Conservation (phyloP, 2,797 vertebrate genomes). For the Neolamprologus multifasciatus region DNA sequence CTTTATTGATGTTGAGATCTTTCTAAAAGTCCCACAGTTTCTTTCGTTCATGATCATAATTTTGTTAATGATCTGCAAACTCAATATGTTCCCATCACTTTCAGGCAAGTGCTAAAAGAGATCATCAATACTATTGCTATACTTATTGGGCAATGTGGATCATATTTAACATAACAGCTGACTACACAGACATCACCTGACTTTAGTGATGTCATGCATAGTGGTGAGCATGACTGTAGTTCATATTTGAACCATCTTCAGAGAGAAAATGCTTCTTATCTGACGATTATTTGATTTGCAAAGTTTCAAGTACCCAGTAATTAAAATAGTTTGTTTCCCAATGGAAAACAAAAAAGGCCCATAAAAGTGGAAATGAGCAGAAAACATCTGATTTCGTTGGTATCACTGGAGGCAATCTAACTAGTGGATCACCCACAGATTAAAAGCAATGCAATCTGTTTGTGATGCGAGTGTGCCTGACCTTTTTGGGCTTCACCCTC, state of each 20-base stretch:
- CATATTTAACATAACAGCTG: not conserved
- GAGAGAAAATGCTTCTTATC: not conserved
- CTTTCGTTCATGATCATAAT: not conserved
- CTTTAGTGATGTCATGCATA: not conserved
- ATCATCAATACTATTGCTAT: not conserved
- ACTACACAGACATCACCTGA: not conserved
- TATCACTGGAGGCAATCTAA: not conserved
- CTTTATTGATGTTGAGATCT: not conserved
- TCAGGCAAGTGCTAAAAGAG: not conserved
- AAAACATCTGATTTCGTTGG: not conserved
- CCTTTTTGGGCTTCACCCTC: constrained; percentile 9
- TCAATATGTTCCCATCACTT: not conserved
- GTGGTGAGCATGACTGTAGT: not conserved
- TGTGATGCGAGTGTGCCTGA: constrained; percentile 1
- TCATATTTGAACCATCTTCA: not conserved
- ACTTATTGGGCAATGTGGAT: not conserved
- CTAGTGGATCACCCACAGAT: not conserved
- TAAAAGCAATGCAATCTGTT: not conserved
- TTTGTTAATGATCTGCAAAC: not conserved
- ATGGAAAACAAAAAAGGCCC: not conserved
- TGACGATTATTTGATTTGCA: not conserved
- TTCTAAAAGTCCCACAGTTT: not conserved
- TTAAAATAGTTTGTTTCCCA: not conserved
- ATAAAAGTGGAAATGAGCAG: not conserved
- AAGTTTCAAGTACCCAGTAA: not conserved